A percentile compares a stretch with the other conserved stretches of the same genome.
Conservation (phyloP, 2,113 vertebrate species). For the Odocoileus hemionus region DNA sequence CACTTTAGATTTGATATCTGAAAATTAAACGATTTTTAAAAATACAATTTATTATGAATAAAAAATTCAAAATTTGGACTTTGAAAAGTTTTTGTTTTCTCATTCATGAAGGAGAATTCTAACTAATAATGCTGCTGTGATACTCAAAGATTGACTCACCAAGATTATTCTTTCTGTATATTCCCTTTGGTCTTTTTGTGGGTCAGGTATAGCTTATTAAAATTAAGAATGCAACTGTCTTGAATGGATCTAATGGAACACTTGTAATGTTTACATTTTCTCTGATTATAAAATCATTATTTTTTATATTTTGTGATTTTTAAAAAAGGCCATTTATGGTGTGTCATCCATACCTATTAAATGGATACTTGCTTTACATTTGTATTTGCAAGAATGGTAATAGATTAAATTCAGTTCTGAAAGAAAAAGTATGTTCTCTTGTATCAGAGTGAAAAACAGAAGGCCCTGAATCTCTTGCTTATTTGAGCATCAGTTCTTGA, state of each 20-base stretch:
- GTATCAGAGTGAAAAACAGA: background rate
- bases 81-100: background rate
- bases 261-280: background rate
- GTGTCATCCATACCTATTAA: background rate
- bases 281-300: slow-evolving; percentile 3
- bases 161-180: background rate
- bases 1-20: background rate
- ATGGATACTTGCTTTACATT: background rate
- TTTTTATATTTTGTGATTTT: background rate
- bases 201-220: background rate
- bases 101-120: background rate
- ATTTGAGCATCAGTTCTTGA: background rate
- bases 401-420: slow-evolving; percentile 2
- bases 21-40: background rate
- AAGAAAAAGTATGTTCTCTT: background rate
- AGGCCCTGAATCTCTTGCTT: background rate
- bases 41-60: background rate
- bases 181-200: background rate
- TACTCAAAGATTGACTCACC: background rate
- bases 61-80: background rate
- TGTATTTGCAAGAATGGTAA: background rate
- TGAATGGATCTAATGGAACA: background rate
- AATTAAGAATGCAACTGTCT: background rate
- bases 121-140: background rate
- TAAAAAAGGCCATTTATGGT: background rate